Base-by-base conservation (phyloP, 2,113 vertebrate genomes). In the Perca fluviatilis region DNA sequence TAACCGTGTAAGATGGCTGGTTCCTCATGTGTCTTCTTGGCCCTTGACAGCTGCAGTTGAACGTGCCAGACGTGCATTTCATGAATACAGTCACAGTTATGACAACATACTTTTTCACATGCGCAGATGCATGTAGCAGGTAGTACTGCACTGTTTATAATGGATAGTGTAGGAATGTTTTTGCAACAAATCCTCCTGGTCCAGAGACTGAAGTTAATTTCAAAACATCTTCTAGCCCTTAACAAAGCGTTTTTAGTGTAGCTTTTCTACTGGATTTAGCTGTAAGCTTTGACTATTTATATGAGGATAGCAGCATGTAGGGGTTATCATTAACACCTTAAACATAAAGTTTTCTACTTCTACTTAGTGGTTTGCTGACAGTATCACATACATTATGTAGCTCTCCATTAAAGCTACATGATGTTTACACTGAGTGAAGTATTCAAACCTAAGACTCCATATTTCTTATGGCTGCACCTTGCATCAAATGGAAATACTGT, bases 1-100 rank as follows among this genome's bases (percentile, higher is more conserved):
- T 72, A 91, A 88, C 60, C 63, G 63, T 80, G 74, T 74, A 77
- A 74, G 73, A 50, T 46, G 40, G 16, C 51, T 56, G 73, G 64
- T 62, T 74, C 19, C 53, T 25, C 49, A 54, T 13, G n/a, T 54
- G 72, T 80, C 67, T 0, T 57, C n/a, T 30, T 4, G 23, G 53
- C 10, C 25, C 49, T 58, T 80, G 68, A 61, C 68, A 53, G 74
- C 62, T 85, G 76, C 72, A 78, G 67, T 66, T 67, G 30, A 18
- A 40, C 0, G 0, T 27, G 53, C 33, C 18, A 27, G 16, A 73
- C 0, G 2, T 47, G 40, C 65, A 46, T 36, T 57, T 74, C 15
- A 61, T 3, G 63, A 85, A 80, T 53, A 58, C 16, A 80, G 56
- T 64, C 25, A n/a, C 13, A 73, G 30, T 57, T 58, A 23, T 13